phyloP scores from a whole-genome alignment of 2,113 vertebrate species.

The Phalacrocorax brasilianus region DNA sequence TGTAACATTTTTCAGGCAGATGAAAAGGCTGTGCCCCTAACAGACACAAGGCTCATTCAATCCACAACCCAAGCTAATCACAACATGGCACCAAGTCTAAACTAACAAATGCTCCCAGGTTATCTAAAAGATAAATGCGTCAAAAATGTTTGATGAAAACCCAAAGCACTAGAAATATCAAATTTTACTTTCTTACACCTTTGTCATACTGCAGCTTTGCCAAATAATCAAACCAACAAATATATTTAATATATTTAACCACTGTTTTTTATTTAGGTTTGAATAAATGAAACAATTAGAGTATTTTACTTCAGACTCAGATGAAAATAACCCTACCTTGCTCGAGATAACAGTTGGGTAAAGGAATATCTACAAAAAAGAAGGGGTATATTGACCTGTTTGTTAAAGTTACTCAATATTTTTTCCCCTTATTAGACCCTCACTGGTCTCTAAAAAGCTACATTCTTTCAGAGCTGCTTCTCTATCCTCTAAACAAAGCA shows the following conservation, averaged over 20 bases:
- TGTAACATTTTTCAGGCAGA: background rate
- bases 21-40: background rate
- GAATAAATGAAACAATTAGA: background rate
- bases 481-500: background rate
- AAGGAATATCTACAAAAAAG: background rate
- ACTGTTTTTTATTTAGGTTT: background rate
- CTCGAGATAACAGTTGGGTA: background rate
- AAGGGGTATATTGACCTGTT: background rate
- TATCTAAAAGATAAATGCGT: background rate
- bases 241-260: constrained; percentile 20
- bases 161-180: background rate
- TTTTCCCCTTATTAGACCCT: background rate
- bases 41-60: background rate
- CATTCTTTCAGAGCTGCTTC: background rate
- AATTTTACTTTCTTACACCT: background rate
- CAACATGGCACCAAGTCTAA: background rate
- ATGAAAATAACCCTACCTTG: background rate
- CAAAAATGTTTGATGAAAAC: background rate
- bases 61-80: background rate
- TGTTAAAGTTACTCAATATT: background rate
- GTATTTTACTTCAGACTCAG: background rate
- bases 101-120: background rate
- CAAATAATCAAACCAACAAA: background rate
- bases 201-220: background rate
- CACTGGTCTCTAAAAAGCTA: background rate